Evolutionary conservation across 2,888 invertebrate species (phyloP).

Genomic region (Lasioglossum vierecki): DNA sequence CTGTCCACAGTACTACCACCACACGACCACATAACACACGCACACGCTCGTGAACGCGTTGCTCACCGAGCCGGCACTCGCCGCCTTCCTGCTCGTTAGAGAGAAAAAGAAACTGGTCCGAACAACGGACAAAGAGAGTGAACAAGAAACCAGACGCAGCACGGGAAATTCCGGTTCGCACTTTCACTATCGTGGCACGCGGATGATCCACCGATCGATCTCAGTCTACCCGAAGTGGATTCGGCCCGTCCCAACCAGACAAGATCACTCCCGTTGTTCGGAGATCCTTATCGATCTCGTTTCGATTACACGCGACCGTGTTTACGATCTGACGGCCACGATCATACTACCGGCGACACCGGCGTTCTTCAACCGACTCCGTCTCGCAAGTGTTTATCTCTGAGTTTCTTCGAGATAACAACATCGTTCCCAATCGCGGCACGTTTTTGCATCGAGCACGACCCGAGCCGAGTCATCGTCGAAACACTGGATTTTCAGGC

Average conservation of each 20-base stretch:
- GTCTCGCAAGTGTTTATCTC: conserved; percentile 49
- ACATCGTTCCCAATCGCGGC: conserved; percentile 16
- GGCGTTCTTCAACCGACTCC: not conserved
- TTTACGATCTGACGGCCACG: conserved; percentile 36
- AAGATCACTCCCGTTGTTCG: too few relatives aligned
- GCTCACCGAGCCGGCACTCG: conserved; percentile 8
- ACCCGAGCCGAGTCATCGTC: not conserved
- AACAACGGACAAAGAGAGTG: not conserved
- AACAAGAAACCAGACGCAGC: not conserved
- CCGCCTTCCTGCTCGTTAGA: conserved; percentile 9
- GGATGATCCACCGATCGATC: conserved; percentile 9
- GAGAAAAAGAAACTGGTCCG: not conserved
- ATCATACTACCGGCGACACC: conserved; percentile 43
- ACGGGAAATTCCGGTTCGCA: not conserved
- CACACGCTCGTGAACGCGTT: conserved; percentile 9
- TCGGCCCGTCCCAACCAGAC: not conserved
- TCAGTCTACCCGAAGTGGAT: not conserved
- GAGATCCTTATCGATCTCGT: not conserved
- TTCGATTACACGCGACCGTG: conserved; percentile 27
- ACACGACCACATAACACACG: conserved; percentile 7
- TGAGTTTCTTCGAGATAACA: conserved; percentile 47
- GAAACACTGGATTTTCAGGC: not conserved
- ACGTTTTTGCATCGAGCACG: not conserved
- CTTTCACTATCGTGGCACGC: conserved; percentile 16
- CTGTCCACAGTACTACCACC: conserved; percentile 19